Evolutionary conservation across 2,113 vertebrate species (phyloP).

Genomic region (Amphiprion percula): DNA sequence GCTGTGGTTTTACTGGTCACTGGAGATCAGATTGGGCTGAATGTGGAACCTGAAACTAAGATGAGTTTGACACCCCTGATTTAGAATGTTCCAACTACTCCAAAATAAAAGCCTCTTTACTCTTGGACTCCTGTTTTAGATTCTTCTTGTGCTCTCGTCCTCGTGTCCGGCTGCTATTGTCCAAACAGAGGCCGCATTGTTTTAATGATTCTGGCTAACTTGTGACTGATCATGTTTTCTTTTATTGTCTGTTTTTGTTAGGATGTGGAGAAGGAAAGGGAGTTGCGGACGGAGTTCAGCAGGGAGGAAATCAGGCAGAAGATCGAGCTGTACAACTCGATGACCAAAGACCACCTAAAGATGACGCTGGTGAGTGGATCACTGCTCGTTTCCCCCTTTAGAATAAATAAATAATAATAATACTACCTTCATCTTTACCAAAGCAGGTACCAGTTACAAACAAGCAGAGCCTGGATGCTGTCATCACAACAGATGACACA

Average conservation of each 20-base stretch:
- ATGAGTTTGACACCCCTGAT: no score
- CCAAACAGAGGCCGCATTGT: slow-evolving; percentile 5
- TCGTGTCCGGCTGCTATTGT: background rate
- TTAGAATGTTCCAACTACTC: no score
- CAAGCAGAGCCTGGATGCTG: no score
- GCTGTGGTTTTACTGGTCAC: no score
- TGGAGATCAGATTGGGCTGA: no score
- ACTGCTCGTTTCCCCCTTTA: no score
- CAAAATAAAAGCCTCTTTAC: no score
- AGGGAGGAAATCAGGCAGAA: slow-evolving; percentile 93
- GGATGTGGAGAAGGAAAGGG: slow-evolving; percentile 94
- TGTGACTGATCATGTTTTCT: slow-evolving; percentile 27
- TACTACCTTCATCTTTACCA: no score
- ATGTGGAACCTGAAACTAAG: no score
- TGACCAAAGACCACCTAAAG: slow-evolving; percentile 93
- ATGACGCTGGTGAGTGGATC: slow-evolving; percentile 93
- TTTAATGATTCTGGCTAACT: background rate
- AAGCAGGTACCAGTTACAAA: no score
- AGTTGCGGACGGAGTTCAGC: slow-evolving; percentile 90
- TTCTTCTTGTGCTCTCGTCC: background rate
- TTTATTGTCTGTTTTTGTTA: slow-evolving; percentile 68
- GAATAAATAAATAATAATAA: no score
- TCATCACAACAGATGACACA: no score
- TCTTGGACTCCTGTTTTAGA: background rate
- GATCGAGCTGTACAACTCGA: slow-evolving; percentile 91